Evolutionary conservation across 2,888 invertebrate genomes (phyloP).

Genomic region (Leptopilina drosophilae): DNA sequence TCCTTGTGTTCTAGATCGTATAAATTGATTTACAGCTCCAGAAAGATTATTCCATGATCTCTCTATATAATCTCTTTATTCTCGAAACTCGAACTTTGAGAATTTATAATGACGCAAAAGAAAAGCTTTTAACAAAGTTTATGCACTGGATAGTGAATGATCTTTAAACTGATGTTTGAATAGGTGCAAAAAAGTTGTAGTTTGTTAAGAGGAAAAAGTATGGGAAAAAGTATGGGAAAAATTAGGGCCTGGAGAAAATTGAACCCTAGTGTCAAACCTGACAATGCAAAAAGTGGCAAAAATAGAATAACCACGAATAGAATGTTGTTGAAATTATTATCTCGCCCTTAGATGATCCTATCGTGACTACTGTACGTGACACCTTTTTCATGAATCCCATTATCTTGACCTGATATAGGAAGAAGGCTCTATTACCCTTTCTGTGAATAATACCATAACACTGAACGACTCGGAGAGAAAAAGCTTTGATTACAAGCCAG

Average conservation of each 20-base stretch:
- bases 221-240: no score
- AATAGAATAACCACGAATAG: conserved; percentile 40
- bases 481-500: conserved; percentile 24
- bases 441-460: neutral
- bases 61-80: neutral
- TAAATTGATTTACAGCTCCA: conserved; percentile 19
- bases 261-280: no score
- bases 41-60: neutral
- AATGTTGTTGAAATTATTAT: conserved; percentile 50
- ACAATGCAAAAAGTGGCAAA: neutral
- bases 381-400: conserved; percentile 52
- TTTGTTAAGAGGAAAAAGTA: no score
- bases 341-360: neutral
- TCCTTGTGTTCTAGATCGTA: conserved; percentile 1
- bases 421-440: neutral
- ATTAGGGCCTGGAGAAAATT: no score
- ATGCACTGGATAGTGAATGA: neutral
- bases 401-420: conserved; percentile 24
- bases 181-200: no score
- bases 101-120: neutral
- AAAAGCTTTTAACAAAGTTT: neutral
- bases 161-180: neutral
- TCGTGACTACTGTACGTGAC: conserved; percentile 54
- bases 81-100: neutral
- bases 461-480: neutral